Base-by-base conservation (phyloP, 2,888 invertebrate genomes). In the Chalcis sispes region DNA sequence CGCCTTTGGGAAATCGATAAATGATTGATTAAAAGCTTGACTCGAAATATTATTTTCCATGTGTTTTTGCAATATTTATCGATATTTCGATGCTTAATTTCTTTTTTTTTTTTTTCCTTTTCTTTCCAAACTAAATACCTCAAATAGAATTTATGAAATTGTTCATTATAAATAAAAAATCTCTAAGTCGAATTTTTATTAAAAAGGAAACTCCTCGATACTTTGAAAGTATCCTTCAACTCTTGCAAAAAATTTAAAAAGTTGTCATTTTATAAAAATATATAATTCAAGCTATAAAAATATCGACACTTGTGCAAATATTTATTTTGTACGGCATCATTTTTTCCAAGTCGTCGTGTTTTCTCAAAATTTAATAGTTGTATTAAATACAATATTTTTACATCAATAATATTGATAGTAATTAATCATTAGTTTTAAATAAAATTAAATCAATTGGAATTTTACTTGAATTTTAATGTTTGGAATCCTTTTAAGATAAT, bases 211-310 rank as follows among this genome's bases (percentile, higher is more conserved):
- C 32, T 65, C 52, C 52, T 50, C 50, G 40, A 36, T 52, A 40
- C 15, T n/a, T 32, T 65, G 40, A 65, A 52, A 65, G 65, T 52
- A 50, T 65, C 25, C 54, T 40, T 54, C 20, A 54, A 54, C 27
- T 36, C 29, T 15, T 48, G n/a, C 27, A 8, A 20, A 36, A 25
- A 7, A 15, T 20, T 32, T 18, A 7, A 36, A 40, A 7, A 32
- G 29, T 20, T 64, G 5, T 15, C 4, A 25, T 61, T 64, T 5
- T 13, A 20, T 13, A 40, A 59, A 59, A 36, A 32, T 18, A 56
- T 32, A 8, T 54, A 46, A 15, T 27, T 42, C 13, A 13, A 42
- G 42, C 13, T 42, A 42, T 15, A 42, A 42, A 13, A 42, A 42
- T 15, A 8, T 2, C 15, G 15, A 42, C 15, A 42, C 36, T 36